phyloP scores from a whole-genome alignment of 2,113 vertebrate genomes.

The Calypte anna region DNA sequence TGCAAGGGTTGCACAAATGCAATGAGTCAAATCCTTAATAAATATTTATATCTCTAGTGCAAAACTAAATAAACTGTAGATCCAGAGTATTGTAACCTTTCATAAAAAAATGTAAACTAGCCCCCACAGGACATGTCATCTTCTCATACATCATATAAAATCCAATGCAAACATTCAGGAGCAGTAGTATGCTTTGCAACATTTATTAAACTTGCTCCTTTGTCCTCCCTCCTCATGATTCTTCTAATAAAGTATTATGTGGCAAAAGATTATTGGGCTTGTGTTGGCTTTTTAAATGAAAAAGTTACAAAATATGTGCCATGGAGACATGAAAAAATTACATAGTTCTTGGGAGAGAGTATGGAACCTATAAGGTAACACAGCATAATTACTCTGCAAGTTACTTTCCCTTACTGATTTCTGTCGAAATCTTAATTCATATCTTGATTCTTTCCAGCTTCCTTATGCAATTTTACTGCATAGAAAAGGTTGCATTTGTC shows the following conservation, averaged over 20 bases:
- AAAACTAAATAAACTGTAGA: conserved; percentile 47
- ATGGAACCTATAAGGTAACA: background rate
- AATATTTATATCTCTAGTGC: conserved; percentile 47
- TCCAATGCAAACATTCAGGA: conserved; percentile 54
- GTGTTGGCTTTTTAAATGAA: conserved; percentile 36
- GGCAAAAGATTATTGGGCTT: conserved; percentile 32
- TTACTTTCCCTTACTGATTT: background rate
- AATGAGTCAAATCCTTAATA: conserved; percentile 49
- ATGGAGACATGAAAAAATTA: background rate
- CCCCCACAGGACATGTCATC: conserved; percentile 8
- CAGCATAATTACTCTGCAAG: background rate
- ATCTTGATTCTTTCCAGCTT: background rate
- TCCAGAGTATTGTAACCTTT: conserved; percentile 31
- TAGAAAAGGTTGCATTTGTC: background rate
- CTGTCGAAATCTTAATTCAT: background rate
- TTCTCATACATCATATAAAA: conserved; percentile 47
- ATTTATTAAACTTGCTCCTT: conserved; percentile 40
- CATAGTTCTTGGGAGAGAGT: background rate
- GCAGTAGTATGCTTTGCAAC: background rate
- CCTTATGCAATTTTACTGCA: background rate
- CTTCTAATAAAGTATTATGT: conserved; percentile 32
- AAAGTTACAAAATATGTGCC: conserved; percentile 31
- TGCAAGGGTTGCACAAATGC: conserved; percentile 12
- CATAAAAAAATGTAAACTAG: conserved; percentile 38
- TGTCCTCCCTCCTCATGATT: background rate